Conservation (phyloP, 2,888 invertebrate species). For the Scrobipalpa costella region DNA sequence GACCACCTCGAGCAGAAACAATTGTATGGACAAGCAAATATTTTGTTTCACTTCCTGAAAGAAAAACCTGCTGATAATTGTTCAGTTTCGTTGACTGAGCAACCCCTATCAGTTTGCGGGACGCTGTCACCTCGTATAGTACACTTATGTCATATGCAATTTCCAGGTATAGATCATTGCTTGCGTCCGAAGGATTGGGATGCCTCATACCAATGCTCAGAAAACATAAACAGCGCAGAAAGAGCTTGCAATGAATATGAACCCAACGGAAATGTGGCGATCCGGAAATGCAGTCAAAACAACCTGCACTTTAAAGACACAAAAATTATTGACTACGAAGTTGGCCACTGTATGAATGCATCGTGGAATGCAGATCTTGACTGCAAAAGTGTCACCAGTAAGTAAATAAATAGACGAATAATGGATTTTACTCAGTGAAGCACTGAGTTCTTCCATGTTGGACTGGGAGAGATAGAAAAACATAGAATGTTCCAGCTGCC, state of each 20-base stretch:
- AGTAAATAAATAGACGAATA: background rate
- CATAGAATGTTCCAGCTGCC: too few species aligned
- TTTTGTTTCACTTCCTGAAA: too few species aligned
- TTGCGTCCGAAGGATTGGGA: background rate
- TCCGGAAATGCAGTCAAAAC: background rate
- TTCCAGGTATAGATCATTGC: background rate
- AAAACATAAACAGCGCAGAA: background rate
- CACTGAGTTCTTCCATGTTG: too few species aligned
- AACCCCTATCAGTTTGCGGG: too few species aligned
- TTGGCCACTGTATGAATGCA: background rate
- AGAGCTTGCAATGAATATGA: background rate
- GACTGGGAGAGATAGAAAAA: too few species aligned
- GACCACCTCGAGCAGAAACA: too few species aligned
- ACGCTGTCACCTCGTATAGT: too few species aligned
- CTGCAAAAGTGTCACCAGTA: background rate
- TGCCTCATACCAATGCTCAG: background rate
- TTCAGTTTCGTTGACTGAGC: too few species aligned
- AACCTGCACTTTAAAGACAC: background rate
- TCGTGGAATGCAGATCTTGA: background rate
- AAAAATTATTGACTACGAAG: background rate
- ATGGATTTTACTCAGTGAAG: too few species aligned
- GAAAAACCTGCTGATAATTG: too few species aligned
- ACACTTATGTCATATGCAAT: background rate
- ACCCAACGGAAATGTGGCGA: background rate
- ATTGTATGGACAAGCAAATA: too few species aligned